Percentiles rank a stretch among this genome's conserved stretches.
These are phyloP conservation scores for Gasterosteus nipponicus DNA, from an alignment of 2,113 vertebrate species.

Conservation along the genomic window DNA sequence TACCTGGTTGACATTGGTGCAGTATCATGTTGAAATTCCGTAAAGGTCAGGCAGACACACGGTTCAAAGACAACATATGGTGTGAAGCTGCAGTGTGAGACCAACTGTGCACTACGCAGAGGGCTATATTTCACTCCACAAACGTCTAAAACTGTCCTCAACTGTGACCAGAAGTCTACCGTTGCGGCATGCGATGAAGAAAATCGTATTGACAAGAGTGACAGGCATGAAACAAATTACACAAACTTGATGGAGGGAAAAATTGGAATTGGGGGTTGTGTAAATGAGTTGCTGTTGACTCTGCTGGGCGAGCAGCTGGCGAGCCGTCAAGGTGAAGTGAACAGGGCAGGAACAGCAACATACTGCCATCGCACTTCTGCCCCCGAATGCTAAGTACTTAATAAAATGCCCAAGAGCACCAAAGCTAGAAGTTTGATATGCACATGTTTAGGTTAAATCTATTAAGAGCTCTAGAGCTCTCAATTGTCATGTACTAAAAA, in stretches of 20 bases:
- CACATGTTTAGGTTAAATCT: background rate
- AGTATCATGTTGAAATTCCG: constrained; percentile 11
- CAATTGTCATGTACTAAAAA: background rate
- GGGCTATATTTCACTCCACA: constrained; percentile 18
- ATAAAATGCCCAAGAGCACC: background rate
- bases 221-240: constrained; percentile 52
- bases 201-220: constrained; percentile 40
- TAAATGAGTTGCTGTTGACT: constrained; percentile 56
- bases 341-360: constrained; percentile 51
- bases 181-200: constrained; percentile 15
- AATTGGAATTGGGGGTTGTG: constrained; percentile 42
- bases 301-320: constrained; percentile 48
- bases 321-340: constrained; percentile 52
- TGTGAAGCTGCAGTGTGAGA: background rate
- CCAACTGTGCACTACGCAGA: background rate
- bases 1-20: constrained; percentile 21
- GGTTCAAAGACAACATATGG: constrained; percentile 28
- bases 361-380: constrained; percentile 32
- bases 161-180: constrained; percentile 23
- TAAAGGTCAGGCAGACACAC: constrained; percentile 17
- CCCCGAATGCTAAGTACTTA: constrained; percentile 33
- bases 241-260: constrained; percentile 49
- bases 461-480: too few relatives aligned
- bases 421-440: background rate
- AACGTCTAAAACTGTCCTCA: constrained; percentile 19